These are phyloP conservation scores for Bombylius discolor DNA, from an alignment of 2,888 invertebrate genomes.

Conservation along the genomic window DNA sequence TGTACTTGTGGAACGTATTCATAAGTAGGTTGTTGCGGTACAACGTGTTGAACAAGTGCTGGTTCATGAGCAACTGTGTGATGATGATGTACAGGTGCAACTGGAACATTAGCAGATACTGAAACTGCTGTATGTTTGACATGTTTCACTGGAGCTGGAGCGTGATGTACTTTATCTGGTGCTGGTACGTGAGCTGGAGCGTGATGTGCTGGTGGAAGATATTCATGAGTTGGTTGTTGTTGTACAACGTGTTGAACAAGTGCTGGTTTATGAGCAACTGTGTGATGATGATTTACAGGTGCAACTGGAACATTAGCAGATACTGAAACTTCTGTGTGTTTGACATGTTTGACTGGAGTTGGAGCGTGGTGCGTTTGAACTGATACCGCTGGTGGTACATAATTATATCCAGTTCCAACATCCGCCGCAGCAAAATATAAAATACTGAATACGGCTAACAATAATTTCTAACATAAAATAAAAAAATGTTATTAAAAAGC, in stretches of 20 bases:
- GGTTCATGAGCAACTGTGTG: not conserved
- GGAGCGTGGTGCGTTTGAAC: not conserved
- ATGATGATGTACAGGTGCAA: not conserved
- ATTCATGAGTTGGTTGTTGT: too few relatives aligned
- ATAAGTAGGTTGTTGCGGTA: not conserved
- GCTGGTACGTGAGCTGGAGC: not conserved
- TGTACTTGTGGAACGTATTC: not conserved
- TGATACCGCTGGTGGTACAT: not conserved
- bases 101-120: not conserved
- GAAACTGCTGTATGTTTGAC: not conserved
- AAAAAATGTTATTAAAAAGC: too few relatives aligned
- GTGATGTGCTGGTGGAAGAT: not conserved
- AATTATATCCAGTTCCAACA: not conserved
- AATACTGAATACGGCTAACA: not conserved
- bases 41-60: not conserved
- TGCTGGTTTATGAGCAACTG: too few relatives aligned
- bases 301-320: not conserved
- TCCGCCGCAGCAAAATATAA: not conserved
- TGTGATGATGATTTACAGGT: too few relatives aligned
- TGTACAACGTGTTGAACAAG: too few relatives aligned
- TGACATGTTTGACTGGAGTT: not conserved
- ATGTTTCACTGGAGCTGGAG: not conserved
- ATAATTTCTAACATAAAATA: not conserved
- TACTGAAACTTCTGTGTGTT: not conserved
- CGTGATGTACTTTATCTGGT: not conserved